Conservation (phyloP, 2,113 vertebrate genomes). For the Xiphias gladius region DNA sequence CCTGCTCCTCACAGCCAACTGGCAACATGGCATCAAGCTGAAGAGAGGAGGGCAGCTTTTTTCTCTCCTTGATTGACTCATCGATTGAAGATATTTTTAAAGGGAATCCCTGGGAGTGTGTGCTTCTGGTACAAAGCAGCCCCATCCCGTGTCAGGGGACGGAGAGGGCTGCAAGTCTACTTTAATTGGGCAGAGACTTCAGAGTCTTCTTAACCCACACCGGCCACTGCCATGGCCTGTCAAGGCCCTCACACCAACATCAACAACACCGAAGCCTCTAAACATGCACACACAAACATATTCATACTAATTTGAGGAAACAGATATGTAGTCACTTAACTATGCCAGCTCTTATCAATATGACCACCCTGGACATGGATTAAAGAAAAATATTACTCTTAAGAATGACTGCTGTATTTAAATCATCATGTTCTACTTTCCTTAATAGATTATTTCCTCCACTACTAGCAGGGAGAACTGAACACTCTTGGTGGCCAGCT, state of each 20-base stretch:
- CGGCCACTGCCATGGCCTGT: conserved; percentile 81
- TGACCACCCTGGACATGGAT: conserved; percentile 79
- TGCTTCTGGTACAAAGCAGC: conserved; percentile 85
- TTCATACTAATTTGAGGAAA: conserved; percentile 68
- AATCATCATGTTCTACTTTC: conserved; percentile 73
- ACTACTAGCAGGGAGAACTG: conserved; percentile 29
- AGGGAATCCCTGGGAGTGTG: conserved; percentile 87
- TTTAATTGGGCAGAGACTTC: conserved; percentile 88
- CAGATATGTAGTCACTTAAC: conserved; percentile 48
- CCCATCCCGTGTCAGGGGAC: conserved; percentile 82
- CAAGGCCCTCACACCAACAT: conserved; percentile 77
- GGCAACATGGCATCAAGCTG: conserved; percentile 86
- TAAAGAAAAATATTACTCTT: conserved; percentile 76
- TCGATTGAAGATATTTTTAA: conserved; percentile 92
- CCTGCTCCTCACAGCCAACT: conserved; percentile 86
- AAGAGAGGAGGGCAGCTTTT: conserved; percentile 83
- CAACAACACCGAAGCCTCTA: conserved; percentile 57
- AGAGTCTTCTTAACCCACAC: conserved; percentile 81
- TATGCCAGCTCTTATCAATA: conserved; percentile 80
- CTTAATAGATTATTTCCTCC: conserved; percentile 62
- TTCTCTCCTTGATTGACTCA: conserved; percentile 89
- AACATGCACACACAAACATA: conserved; percentile 64
- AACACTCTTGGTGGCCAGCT: conserved; percentile 53
- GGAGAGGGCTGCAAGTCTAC: conserved; percentile 78
- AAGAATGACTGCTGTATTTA: conserved; percentile 72